Evolutionary conservation across 2,888 invertebrate species (phyloP).

Genomic region (Drosophila peninsularis): DNA sequence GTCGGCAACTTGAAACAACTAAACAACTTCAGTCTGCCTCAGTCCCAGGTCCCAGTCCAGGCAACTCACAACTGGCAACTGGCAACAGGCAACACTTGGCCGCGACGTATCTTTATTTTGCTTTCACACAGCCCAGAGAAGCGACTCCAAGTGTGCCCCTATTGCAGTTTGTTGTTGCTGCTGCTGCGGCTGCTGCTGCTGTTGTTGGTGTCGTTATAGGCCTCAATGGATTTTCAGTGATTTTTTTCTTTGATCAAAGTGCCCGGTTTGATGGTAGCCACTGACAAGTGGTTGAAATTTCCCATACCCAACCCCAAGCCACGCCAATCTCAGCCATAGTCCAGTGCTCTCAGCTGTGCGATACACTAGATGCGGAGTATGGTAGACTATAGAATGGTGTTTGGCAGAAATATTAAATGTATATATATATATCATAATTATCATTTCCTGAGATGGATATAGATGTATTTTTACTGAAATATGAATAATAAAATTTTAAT

Average conservation of each 20-base stretch:
- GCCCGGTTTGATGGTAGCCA: conserved; percentile 71
- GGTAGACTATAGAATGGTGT: neutral
- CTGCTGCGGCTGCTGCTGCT: conserved; percentile 29
- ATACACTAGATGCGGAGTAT: conserved; percentile 15
- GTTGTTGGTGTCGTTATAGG: conserved; percentile 69
- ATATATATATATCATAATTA: no score
- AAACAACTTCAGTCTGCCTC: conserved; percentile 67
- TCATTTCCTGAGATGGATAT: no score
- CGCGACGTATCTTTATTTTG: conserved; percentile 78
- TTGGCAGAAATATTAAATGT: no score
- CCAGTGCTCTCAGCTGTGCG: conserved; percentile 37
- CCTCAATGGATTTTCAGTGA: conserved; percentile 78
- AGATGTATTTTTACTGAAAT: no score
- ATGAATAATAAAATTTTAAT: no score
- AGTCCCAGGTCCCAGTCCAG: conserved; percentile 57
- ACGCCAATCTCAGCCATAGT: conserved; percentile 32
- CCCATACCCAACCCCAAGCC: conserved; percentile 59
- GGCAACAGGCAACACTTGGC: conserved; percentile 70
- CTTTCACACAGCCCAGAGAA: conserved; percentile 62
- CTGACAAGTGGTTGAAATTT: conserved; percentile 75
- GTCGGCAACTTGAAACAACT: conserved; percentile 73
- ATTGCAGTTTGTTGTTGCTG: conserved; percentile 48
- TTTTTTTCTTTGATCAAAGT: conserved; percentile 78
- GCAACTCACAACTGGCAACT: conserved; percentile 51
- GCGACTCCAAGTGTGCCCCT: conserved; percentile 57